Evolutionary conservation across 92 coral and sea anemone species (phyloP), one percentile per base, ranked within the genome.

Genomic region (Metridium senile): DNA sequence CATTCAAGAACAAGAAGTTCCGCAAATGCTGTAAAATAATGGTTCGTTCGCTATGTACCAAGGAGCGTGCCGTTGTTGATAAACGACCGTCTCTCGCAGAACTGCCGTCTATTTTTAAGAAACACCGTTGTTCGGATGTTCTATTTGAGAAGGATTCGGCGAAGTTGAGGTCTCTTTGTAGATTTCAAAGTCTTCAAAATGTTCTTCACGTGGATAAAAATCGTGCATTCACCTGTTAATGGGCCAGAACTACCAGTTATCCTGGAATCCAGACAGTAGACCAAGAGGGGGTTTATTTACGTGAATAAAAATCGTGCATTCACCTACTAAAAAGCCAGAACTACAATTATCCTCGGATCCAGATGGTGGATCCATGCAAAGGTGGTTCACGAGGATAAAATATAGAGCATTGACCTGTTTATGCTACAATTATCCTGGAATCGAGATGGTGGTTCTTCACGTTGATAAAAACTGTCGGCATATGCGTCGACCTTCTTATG

Each of bases 1-100:
- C 90, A 26, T 70, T 80, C 70, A 71, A 73, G 32, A 75, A 86
- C 75, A 39, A 56, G 57, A 86, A 46, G 75, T 86, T 86, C 20
- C 70, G 86, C 18, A 70, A 68, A 33, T 78, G 73, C 6, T 80
- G 89, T 33, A 58, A 29, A 56, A 35, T 66, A 66, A 67, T 80
- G 33, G 21, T 68, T 49, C 57, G 51, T 58, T 77, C 82, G 17
- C 32, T 33, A 54, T 51, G 20, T 29, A 19, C 25, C 25, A 33
- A 46, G 25, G 23, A 70, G 0, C 76, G 34, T 23, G 31, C 18
- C 13, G 45, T 49, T 21, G 49, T 33, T 29, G 32, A 8, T 30
- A 71, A 71, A 25, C 11, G 68, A 29, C 34, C 68, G 0, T 56
- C 77, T 25, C 8, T 13, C 20, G 51, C 17, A 8, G 64, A 61